These are phyloP conservation scores for Spilosoma lubricipeda DNA, from an alignment of 2,888 invertebrate species.

Conservation along the genomic window DNA sequence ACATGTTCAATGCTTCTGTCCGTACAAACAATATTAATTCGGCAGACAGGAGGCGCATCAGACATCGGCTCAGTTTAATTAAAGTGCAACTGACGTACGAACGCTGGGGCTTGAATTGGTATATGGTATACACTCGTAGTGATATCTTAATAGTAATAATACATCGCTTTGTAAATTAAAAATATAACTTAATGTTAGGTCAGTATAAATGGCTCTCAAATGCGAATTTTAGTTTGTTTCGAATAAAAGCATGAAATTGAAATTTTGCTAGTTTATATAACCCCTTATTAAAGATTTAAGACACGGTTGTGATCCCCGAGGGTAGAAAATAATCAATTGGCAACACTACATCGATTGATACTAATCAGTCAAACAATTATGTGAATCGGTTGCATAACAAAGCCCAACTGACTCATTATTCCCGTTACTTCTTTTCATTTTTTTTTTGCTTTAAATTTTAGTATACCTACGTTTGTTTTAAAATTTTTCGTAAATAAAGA, in stretches of 20 bases:
- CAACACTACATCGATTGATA: not conserved
- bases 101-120: constrained; percentile 9
- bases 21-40: constrained; percentile 24
- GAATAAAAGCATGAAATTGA: not conserved
- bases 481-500: too few relatives aligned
- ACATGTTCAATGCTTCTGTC: constrained; percentile 6
- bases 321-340: not conserved
- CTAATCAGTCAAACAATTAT: not conserved
- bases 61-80: constrained; percentile 44
- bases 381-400: too few relatives aligned
- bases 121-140: not conserved
- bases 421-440: too few relatives aligned
- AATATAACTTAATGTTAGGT: too few relatives aligned
- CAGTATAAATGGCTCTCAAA: not conserved
- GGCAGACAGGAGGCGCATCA: constrained; percentile 26
- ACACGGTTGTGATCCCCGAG: not conserved
- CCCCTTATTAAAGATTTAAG: not conserved
- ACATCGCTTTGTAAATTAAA: too few relatives aligned
- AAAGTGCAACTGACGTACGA: constrained; percentile 36
- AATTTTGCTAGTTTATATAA: not conserved
- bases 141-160: not conserved
- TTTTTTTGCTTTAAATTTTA: too few relatives aligned
- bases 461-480: too few relatives aligned
- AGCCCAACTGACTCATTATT: not conserved
- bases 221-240: not conserved